Evolutionary conservation across 2,888 invertebrate genomes (phyloP).

Genomic region (Nemotelus pantherinus): DNA sequence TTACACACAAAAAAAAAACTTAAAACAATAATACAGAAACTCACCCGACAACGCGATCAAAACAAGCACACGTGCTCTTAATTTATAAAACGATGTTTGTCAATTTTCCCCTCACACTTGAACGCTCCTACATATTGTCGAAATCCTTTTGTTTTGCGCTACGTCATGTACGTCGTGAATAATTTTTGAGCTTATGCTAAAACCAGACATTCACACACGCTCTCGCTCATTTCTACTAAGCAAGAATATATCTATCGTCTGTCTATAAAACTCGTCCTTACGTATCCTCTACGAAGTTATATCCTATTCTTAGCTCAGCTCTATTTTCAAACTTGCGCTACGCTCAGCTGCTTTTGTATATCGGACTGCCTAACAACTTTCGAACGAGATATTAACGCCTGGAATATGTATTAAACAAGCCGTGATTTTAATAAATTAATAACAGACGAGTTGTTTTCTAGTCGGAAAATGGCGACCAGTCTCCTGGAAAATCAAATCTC

Average conservation of each 20-base stretch:
- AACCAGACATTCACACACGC: slow-evolving; percentile 65
- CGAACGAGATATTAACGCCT: slow-evolving; percentile 48
- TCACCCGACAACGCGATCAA: too few relatives aligned
- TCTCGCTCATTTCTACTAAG: slow-evolving; percentile 62
- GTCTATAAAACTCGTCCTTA: slow-evolving; percentile 45
- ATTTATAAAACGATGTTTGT: too few relatives aligned
- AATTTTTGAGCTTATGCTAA: neutral
- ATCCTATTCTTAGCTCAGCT: slow-evolving; percentile 53
- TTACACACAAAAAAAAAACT: too few relatives aligned
- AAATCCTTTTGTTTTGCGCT: too few relatives aligned
- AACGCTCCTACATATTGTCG: too few relatives aligned
- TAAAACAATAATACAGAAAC: too few relatives aligned
- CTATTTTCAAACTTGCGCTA: slow-evolving; percentile 54
- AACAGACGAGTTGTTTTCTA: too few relatives aligned
- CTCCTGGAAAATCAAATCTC: too few relatives aligned
- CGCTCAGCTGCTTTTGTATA: slow-evolving; percentile 57
- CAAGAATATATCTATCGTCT: slow-evolving; percentile 48
- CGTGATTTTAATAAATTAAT: too few relatives aligned
- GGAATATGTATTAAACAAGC: neutral
- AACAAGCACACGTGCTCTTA: too few relatives aligned
- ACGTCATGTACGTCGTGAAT: neutral
- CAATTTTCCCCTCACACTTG: too few relatives aligned
- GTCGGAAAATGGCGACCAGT: too few relatives aligned
- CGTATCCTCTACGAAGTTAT: slow-evolving; percentile 45
- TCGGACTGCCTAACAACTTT: slow-evolving; percentile 51